Percentiles rank a stretch among this genome's conserved stretches.
Evolutionary conservation across 2,113 vertebrate genomes (phyloP).

Genomic region (Catagonus wagneri): DNA sequence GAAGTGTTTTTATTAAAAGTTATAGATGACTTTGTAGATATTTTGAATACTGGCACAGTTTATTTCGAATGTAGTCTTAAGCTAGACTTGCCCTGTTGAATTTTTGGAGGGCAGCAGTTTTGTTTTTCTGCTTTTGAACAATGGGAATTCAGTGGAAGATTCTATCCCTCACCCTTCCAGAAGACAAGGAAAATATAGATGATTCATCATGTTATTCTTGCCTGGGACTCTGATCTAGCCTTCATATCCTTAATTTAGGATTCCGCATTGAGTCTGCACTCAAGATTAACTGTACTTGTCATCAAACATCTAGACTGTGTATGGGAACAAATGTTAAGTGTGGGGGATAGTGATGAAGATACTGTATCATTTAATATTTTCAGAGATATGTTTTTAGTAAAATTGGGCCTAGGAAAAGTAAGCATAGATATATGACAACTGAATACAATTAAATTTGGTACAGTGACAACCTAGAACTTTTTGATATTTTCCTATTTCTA

Average conservation of each 20-base stretch:
- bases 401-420: neutral
- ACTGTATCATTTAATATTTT: neutral
- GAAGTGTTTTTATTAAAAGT: neutral
- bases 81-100: neutral
- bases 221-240: neutral
- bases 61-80: constrained; percentile 4
- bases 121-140: constrained; percentile 14
- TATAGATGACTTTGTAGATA: neutral
- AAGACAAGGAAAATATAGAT: neutral
- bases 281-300: neutral
- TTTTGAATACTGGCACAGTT: neutral
- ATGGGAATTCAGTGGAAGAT: neutral
- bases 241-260: neutral
- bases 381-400: neutral
- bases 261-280: neutral
- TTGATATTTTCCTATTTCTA: neutral
- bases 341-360: neutral
- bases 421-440: neutral
- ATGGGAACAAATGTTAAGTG: neutral
- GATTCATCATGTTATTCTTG: neutral
- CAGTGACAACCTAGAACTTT: neutral
- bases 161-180: accelerated
- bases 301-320: neutral
- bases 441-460: neutral
- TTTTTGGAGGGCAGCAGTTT: neutral